These are phyloP conservation scores for Mobula birostris DNA, from an alignment of 2,113 vertebrate genomes.

Conservation along the genomic window DNA sequence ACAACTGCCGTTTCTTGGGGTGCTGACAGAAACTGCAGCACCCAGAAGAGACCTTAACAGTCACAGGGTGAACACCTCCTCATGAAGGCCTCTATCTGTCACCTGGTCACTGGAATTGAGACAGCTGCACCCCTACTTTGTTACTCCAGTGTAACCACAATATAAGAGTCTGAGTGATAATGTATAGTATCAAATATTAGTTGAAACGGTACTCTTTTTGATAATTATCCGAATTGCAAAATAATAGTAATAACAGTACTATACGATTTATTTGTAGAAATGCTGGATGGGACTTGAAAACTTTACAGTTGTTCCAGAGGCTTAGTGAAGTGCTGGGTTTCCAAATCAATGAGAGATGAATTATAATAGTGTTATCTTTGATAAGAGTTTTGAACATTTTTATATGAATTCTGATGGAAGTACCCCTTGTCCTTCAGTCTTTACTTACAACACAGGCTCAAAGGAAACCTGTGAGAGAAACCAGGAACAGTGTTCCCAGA, in stretches of 20 bases:
- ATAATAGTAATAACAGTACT: not conserved
- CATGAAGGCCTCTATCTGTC: too few relatives aligned
- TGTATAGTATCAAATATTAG: not conserved
- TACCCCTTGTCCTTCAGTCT: constrained; percentile 54
- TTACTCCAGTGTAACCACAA: too few relatives aligned
- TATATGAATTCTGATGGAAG: not conserved
- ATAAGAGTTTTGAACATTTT: not conserved
- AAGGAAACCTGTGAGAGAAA: constrained; percentile 68
- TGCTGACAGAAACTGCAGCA: too few relatives aligned
- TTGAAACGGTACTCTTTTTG: not conserved
- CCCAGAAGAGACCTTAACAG: too few relatives aligned
- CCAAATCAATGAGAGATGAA: not conserved
- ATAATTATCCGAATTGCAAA: not conserved
- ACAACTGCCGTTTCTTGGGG: too few relatives aligned
- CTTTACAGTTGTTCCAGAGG: not conserved
- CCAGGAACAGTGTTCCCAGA: constrained; percentile 70
- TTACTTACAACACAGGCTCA: constrained; percentile 64
- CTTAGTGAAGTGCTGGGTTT: not conserved
- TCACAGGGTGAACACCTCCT: too few relatives aligned
- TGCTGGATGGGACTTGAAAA: not conserved
- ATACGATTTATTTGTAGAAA: not conserved
- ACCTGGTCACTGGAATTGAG: too few relatives aligned
- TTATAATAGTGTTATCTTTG: not conserved
- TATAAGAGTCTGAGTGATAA: not conserved
- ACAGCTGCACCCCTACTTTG: too few relatives aligned